Conservation (phyloP, 1,140 invertebrate genomes). For the Pseudomyrmex gracilis region DNA sequence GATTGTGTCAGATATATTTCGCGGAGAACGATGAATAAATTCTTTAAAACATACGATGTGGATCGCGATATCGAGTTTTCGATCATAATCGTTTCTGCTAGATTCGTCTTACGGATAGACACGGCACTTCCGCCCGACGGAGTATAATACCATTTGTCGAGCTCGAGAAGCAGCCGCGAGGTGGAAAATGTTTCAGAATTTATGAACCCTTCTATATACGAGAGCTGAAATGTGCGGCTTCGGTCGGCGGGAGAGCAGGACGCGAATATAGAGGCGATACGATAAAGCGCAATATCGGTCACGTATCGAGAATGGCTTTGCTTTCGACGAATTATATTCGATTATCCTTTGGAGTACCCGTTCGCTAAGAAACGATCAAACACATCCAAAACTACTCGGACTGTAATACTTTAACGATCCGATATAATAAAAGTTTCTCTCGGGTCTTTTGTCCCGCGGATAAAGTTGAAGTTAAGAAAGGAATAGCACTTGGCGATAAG, state of each 20-base stretch:
- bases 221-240: background rate
- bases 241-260: background rate
- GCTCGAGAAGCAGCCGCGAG: slow-evolving; percentile 6
- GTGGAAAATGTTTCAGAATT: slow-evolving; percentile 56
- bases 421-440: background rate
- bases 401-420: background rate
- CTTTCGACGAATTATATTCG: slow-evolving; percentile 32
- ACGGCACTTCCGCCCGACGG: background rate
- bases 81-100: slow-evolving; percentile 44
- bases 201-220: slow-evolving; percentile 19
- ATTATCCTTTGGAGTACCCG: slow-evolving; percentile 24
- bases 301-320: background rate
- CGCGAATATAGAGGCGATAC: background rate
- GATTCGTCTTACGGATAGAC: slow-evolving; percentile 22
- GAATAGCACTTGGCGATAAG: too few species aligned
- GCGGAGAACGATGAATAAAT: background rate
- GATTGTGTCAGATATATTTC: too few species aligned
- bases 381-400: background rate
- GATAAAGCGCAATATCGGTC: slow-evolving; percentile 5
- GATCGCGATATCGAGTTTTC: background rate
- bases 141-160: slow-evolving; percentile 56
- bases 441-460: background rate
- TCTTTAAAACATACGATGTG: background rate
- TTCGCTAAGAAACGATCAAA: slow-evolving; percentile 24
- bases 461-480: too few species aligned